phyloP scores from a whole-genome alignment of 2,113 vertebrate genomes.

The Propithecus coquereli region DNA sequence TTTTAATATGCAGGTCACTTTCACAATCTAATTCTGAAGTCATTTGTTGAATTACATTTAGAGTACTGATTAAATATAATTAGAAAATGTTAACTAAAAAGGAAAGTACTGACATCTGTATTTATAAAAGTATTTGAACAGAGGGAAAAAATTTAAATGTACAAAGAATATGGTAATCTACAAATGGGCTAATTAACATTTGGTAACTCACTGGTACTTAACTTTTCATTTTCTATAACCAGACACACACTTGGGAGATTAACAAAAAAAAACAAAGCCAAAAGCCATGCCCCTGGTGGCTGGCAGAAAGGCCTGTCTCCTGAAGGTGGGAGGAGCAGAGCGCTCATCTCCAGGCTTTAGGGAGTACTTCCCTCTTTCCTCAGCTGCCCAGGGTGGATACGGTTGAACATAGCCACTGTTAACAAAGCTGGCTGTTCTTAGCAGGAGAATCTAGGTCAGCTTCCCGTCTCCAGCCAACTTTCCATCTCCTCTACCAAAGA shows the following conservation, averaged over 20 bases:
- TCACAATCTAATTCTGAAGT: not conserved
- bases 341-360: not conserved
- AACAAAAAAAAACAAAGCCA: not conserved
- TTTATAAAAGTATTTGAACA: not conserved
- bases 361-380: not conserved
- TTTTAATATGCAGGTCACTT: not conserved
- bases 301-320: too few species aligned
- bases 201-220: not conserved
- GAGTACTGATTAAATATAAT: not conserved
- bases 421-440: not conserved
- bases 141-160: not conserved
- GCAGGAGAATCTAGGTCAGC: not conserved
- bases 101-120: not conserved
- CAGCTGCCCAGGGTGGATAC: not conserved
- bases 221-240: not conserved
- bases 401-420: not conserved
- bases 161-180: not conserved
- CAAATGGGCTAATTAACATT: not conserved
- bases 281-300: not conserved
- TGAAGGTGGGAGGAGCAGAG: not conserved
- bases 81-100: constrained; percentile 5
- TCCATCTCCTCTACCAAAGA: not conserved
- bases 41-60: not conserved
- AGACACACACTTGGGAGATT: not conserved
- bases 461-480: not conserved